These are phyloP conservation scores for Phymorhynchus buccinoides DNA, from an alignment of 1,140 invertebrate species.

Conservation along the genomic window DNA sequence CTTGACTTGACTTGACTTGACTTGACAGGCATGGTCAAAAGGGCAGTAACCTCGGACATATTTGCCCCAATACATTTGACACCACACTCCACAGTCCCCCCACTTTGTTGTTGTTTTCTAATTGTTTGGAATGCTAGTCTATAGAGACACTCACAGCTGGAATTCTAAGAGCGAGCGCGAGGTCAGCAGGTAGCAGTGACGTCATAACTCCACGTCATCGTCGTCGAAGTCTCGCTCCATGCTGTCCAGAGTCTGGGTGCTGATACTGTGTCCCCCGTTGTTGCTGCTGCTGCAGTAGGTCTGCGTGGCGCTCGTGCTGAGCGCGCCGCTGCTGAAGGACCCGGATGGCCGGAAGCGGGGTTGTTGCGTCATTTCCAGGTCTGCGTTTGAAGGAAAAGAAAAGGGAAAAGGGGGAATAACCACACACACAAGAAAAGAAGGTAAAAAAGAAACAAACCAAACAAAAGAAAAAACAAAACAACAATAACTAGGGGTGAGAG, in stretches of 20 bases:
- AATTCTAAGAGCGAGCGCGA: not conserved
- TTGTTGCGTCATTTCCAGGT: constrained; percentile 66
- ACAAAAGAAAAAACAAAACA: no score
- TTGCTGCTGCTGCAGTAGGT: constrained; percentile 63
- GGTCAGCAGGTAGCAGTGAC: constrained; percentile 9
- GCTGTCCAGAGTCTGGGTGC: constrained; percentile 69
- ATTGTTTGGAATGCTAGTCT: not conserved
- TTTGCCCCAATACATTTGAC: not conserved
- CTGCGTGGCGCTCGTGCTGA: constrained; percentile 64
- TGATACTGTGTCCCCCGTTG: no score
- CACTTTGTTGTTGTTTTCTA: not conserved
- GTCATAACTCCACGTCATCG: constrained; percentile 61
- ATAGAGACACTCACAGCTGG: not conserved
- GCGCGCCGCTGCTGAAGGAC: constrained; percentile 61
- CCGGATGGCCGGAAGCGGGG: constrained; percentile 58
- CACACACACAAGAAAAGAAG: no score
- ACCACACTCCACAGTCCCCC: not conserved
- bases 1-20: no score
- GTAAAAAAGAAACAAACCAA: no score
- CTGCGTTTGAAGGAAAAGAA: no score
- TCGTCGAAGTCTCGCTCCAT: constrained; percentile 56
- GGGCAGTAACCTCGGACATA: no score
- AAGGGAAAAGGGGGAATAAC: no score
- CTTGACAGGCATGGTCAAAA: no score
- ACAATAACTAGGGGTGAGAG: no score